Base-by-base conservation (phyloP, 2,888 invertebrate genomes). In the Meteorus colon region DNA sequence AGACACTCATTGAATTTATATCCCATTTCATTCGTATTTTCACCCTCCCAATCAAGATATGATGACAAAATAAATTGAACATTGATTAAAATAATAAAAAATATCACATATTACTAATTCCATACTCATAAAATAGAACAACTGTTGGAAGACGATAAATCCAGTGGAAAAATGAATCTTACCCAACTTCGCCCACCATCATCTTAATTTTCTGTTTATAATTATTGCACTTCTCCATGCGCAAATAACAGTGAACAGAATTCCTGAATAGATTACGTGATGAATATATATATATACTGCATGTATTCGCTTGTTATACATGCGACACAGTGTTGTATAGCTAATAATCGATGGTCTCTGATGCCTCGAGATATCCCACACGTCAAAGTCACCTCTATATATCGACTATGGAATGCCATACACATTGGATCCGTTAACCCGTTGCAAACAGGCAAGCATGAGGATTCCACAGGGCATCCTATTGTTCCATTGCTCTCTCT, bases 341-440 rank as follows among this genome's bases (percentile, higher is more conserved):
- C 19, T 55, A 55, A 19, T 19, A 55, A 55, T 55, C 55, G 55
- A 55, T 55, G 55, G 55, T 19, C 55, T 55, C 55, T 55, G 24
- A 55, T 55, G 55, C 55, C 55, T 19, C 19, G 55, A 55, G 55
- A 55, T 55, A 55, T 55, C 55, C 2, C 63, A 31, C 31, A 63
- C 31, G 29, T 29, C 31, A 63, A 34, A 37, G 31, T 6, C n/a
- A 6, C 24, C 24, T 37, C 2, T 29, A 31, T 29, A 29, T 31
- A 62, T 55, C 31, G 37, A 19, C n/a, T 41, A 65, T n/a, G 65
- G 41, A 45, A 72, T 72, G 63, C 45, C 63, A 62, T 41, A 72
- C 65, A 41, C 65, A n/a, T 62, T 74, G 67, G 68, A 74, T 74
- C 59, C 68, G 66, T 74, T 68, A 74, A 74, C 74, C 68, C 66